Base-by-base conservation (phyloP, 2,113 vertebrate genomes). In the Arvicanthis niloticus region DNA sequence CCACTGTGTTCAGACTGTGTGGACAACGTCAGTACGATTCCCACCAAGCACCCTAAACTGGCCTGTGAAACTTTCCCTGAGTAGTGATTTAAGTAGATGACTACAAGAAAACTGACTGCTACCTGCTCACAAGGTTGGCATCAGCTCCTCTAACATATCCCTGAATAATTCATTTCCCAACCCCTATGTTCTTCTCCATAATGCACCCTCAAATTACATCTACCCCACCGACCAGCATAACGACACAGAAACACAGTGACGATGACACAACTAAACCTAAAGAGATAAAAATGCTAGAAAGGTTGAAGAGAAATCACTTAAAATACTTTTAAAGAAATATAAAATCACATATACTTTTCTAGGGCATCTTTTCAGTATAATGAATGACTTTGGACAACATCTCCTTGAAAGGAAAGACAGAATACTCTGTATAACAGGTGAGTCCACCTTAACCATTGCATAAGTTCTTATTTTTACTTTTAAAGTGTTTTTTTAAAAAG, bases 21-120 rank as follows among this genome's bases (percentile, higher is more conserved):
- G 92, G 89, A 29, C 40, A 89, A 94, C 80, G 76, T 19, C 87
- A 98, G 96, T 42, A 26, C 48, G 82, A 91, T 97, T 98, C 91
- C 95, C 94, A 98, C 24, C 42, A 96, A 96, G 73, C 93, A 78
- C 89, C 96, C 95, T 97, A 96, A 98, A 97, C 98, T 96, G 94
- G 98, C 97, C 48, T 96, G 81, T 48, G 91, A 97, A 85, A 91
- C 6, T 78, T 95, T 98, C 98, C 98, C 91, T 96, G 92, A 88
- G 92, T 97, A 97, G 89, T 93, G 96, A 56, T 65, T 87, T 82
- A 29, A 95, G n/a, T 67, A 80, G 11, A 34, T 91, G 72, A 40
- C 37, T 2, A 65, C 92, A 96, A 91, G 68, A 97, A 98, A 97
- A 97, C 95, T 94, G 92, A 97, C 84, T 58, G n/a, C 92, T 96